These are phyloP conservation scores for Scaptomyza flava DNA, from an alignment of 2,888 invertebrate species.

Conservation along the genomic window DNA sequence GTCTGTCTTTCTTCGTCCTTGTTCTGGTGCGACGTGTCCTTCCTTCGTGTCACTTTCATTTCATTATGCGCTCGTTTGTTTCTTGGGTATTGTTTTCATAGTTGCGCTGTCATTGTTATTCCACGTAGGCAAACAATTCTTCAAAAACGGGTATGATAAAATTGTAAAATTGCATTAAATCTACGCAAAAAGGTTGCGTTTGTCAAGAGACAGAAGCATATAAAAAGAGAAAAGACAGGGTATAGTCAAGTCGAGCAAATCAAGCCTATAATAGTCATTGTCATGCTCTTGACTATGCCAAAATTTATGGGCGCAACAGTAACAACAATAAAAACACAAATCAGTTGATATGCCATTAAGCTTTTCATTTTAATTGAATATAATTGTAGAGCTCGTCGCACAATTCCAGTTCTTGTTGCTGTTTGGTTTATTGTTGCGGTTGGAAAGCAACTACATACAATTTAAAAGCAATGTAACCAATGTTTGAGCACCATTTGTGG, in stretches of 20 bases:
- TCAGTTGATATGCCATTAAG: conserved; percentile 69
- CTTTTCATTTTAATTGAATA: conserved; percentile 75
- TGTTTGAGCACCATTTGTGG: conserved; percentile 41
- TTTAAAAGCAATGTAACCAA: neutral
- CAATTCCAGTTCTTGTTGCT: conserved; percentile 35
- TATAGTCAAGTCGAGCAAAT: neutral
- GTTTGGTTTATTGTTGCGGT: conserved; percentile 28
- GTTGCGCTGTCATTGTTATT: conserved; percentile 21
- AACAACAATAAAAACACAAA: conserved; percentile 54
- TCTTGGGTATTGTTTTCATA: conserved; percentile 39
- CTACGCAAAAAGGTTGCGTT: too few relatives aligned
- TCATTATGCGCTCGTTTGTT: neutral
- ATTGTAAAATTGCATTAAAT: too few relatives aligned
- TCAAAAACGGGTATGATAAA: neutral
- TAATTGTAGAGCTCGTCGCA: conserved; percentile 57
- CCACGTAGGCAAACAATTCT: neutral
- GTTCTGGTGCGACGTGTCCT: conserved; percentile 17
- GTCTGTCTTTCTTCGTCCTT: conserved; percentile 16
- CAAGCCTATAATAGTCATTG: conserved; percentile 14
- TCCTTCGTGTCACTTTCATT: conserved; percentile 26
- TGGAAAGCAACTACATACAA: conserved; percentile 21
- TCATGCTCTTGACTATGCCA: conserved; percentile 36
- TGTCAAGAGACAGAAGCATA: neutral
- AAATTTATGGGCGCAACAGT: conserved; percentile 60
- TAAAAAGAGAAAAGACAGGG: neutral